Percentiles rank a stretch among this genome's conserved stretches.
These are phyloP conservation scores for Brassicogethes aeneus DNA, from an alignment of 2,888 invertebrate species.

Conservation along the genomic window DNA sequence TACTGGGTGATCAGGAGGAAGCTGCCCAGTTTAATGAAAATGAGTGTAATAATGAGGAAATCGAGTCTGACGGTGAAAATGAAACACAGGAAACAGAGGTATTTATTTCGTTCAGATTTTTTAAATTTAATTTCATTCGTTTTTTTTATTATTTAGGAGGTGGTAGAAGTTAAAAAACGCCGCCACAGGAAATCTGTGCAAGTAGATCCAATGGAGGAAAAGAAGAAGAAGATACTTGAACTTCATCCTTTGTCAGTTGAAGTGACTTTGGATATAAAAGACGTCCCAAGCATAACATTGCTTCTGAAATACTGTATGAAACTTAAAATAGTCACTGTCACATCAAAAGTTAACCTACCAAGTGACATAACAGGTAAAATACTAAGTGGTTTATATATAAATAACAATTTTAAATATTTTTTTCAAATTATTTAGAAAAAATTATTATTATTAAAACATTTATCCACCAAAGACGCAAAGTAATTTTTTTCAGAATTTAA, in stretches of 20 bases:
- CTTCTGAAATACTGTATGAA: slow-evolving; percentile 61
- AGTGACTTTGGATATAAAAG: slow-evolving; percentile 50
- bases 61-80: slow-evolving; percentile 36
- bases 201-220: slow-evolving; percentile 59
- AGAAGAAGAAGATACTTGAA: slow-evolving; percentile 55
- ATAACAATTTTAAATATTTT: slow-evolving; percentile 5
- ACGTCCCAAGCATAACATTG: slow-evolving; percentile 56
- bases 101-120: neutral
- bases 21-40: slow-evolving; percentile 48
- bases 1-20: slow-evolving; percentile 62
- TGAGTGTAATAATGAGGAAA: slow-evolving; percentile 49
- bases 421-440: slow-evolving; percentile 5
- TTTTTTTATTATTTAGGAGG: slow-evolving; percentile 23
- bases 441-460: too few species aligned
- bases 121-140: slow-evolving; percentile 1
- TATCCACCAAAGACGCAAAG: too few species aligned
- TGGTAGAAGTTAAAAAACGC: slow-evolving; percentile 47
- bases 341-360: slow-evolving; percentile 48
- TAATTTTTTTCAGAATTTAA: neutral
- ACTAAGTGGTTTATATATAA: too few species aligned
- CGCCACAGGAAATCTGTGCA: slow-evolving; percentile 51
- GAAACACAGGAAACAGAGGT: slow-evolving; percentile 28
- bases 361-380: slow-evolving; percentile 46
- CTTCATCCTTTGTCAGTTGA: slow-evolving; percentile 66
- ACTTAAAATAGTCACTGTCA: slow-evolving; percentile 67